Evolutionary conservation across 2,888 invertebrate genomes (phyloP).

Genomic region (Anticlea derivata): DNA sequence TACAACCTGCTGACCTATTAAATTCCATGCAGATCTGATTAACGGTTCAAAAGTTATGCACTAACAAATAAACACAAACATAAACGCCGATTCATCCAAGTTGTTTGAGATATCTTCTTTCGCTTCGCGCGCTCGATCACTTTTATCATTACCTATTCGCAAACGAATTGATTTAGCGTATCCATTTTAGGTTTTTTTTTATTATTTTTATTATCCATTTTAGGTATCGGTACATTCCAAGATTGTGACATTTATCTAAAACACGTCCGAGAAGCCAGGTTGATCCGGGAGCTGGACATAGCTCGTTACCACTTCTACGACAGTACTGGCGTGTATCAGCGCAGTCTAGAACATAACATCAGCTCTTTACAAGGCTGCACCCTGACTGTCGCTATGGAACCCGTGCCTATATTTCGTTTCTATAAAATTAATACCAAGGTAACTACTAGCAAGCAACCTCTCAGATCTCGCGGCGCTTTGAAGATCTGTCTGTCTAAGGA

Average conservation of each 20-base stretch:
- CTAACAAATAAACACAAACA: too few species aligned
- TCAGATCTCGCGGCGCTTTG: too few species aligned
- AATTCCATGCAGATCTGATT: too few species aligned
- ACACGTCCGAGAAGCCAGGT: conserved; percentile 56
- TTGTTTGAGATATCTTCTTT: too few species aligned
- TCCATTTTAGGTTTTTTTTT: background rate
- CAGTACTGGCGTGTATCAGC: conserved; percentile 60
- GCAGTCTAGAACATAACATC: conserved; percentile 51
- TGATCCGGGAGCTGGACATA: conserved; percentile 69
- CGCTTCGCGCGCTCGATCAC: too few species aligned
- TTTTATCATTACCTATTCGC: too few species aligned
- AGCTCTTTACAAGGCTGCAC: conserved; percentile 70
- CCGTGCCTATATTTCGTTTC: conserved; percentile 58
- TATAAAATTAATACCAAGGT: conserved; percentile 75
- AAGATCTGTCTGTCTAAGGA: too few species aligned
- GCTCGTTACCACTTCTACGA: conserved; percentile 72
- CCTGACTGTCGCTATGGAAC: conserved; percentile 46
- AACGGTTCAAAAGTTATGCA: too few species aligned
- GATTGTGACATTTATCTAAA: conserved; percentile 63
- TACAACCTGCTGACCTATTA: too few species aligned
- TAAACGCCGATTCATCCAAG: too few species aligned
- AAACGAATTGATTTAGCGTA: too few species aligned
- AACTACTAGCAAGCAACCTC: too few species aligned
- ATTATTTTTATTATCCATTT: conserved; percentile 4
- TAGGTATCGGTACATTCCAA: conserved; percentile 70